Base-by-base conservation (phyloP, 2,888 invertebrate genomes). In the Mythimna vitellina region DNA sequence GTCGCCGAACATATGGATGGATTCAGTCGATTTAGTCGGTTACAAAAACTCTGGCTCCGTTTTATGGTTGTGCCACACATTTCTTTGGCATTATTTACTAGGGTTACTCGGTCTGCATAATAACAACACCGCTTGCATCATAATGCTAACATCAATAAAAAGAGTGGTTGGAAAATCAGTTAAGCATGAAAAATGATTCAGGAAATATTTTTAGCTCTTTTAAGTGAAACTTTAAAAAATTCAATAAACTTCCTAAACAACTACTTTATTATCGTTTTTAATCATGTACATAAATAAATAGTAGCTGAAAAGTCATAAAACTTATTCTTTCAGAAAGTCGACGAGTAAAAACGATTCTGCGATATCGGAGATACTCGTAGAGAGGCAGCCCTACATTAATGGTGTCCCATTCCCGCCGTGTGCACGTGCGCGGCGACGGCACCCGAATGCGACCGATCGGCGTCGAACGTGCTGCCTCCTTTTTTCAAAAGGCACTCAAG, bases 341-440 rank as follows among this genome's bases (percentile, higher is more conserved):
- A 69, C 79, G 70, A 74, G 73, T 84, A 69, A 73, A 78, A 86
- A 87, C 77, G 80, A 80, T 79, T 70, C 81, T 70, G 32, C 86
- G 85, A 83, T 89, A 85, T 89, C 88, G 88, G 78, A 87, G 87
- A 83, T 82, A 73, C n/a, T 51, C n/a, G 49, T 49, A 14, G 73
- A 80, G 80, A 76, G 86, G 79, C 89, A 89, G 73, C 89, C 91
- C 89, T 88, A 83, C 76, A 74, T 84, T 89, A 89, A 89, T 90
- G 88, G 86, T 87, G 86, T 87, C 88, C 90, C 90, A 89, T 90
- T 89, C 89, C 89, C 87, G 88, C 85, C 88, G 89, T 90, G 92
- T 91, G 92, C 94, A 94, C 95, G 95, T 94, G 95, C 93, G 91
- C 89, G 89, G 76, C 93, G 94, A 90, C 92, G 89, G 90, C 93